Conservation (phyloP, 2,888 invertebrate species). For the Ariolimax columbianus region DNA sequence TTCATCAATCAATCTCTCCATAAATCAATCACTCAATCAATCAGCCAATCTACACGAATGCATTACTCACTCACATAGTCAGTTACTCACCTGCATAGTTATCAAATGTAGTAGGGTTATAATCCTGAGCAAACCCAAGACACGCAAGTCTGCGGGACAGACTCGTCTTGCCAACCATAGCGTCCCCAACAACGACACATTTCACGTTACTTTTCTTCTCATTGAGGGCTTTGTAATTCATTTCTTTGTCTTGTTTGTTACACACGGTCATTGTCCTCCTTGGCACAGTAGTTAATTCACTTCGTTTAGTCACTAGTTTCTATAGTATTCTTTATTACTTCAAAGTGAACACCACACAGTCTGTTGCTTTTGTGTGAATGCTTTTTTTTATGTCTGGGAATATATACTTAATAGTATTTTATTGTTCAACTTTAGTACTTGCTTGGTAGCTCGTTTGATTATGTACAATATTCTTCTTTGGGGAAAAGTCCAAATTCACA, state of each 20-base stretch:
- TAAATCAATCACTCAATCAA: neutral
- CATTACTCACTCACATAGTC: neutral
- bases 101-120: conserved; percentile 69
- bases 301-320: too few relatives aligned
- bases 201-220: conserved; percentile 61
- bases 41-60: too few relatives aligned
- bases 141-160: conserved; percentile 65
- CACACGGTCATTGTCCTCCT: conserved; percentile 50
- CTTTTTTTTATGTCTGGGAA: neutral
- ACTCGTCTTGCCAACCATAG: conserved; percentile 68
- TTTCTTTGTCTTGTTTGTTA: conserved; percentile 48
- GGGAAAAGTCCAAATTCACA: too few relatives aligned
- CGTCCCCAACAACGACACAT: conserved; percentile 71
- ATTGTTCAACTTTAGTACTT: neutral
- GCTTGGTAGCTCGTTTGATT: neutral
- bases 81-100: conserved; percentile 67
- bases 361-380: neutral
- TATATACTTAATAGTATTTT: neutral
- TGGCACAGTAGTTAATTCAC: neutral
- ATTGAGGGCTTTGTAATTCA: conserved; percentile 52
- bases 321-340: neutral
- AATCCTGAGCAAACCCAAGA: conserved; percentile 64
- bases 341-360: neutral
- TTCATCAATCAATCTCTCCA: neutral
- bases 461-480: neutral